A percentile compares a stretch with the other conserved stretches of the same genome.
Conservation (phyloP, 2,888 invertebrate genomes). For the Cactoblastis cactorum region DNA sequence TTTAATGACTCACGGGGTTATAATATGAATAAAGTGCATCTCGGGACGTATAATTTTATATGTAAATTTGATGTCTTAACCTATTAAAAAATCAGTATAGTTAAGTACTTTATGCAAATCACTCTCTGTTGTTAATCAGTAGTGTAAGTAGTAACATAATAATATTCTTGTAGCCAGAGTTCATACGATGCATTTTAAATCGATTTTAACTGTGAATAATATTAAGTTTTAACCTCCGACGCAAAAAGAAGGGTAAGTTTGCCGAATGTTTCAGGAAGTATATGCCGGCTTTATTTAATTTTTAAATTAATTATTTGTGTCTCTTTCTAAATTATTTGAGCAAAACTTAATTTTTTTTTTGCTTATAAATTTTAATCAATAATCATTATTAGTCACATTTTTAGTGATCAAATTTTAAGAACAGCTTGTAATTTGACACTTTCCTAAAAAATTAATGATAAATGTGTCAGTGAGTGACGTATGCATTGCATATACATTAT, state of each 20-base stretch:
- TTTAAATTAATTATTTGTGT: no score
- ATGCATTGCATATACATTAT: conserved; percentile 42
- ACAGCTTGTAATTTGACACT: no score
- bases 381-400: no score
- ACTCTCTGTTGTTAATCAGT: not conserved
- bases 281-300: no score
- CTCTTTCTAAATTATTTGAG: no score
- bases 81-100: not conserved
- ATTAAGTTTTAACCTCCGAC: no score
- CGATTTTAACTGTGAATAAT: not conserved
- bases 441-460: not conserved
- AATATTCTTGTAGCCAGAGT: not conserved
- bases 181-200: not conserved
- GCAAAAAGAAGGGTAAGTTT: no score
- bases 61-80: conserved; percentile 5
- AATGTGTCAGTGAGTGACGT: conserved; percentile 32
- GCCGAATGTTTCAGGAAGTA: no score
- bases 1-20: not conserved
- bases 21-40: conserved; percentile 4
- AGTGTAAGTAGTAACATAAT: not conserved
- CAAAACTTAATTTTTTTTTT: no score
- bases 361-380: no score
- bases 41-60: conserved; percentile 7
- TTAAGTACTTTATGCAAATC: conserved; percentile 1
- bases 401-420: no score